These are phyloP conservation scores for Molorchus minor DNA, from an alignment of 2,888 invertebrate genomes.

Conservation along the genomic window DNA sequence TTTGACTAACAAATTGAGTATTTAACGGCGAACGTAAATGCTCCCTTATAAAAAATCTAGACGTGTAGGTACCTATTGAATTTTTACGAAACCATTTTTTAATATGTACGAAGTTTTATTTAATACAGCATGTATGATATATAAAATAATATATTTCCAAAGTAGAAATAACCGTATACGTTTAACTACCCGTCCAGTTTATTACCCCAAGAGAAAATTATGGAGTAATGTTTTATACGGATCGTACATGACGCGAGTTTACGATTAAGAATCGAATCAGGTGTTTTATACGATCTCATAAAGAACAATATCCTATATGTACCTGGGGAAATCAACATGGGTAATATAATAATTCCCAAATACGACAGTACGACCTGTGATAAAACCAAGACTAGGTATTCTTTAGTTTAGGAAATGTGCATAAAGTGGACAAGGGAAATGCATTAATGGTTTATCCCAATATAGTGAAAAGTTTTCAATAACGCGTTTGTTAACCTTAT, in stretches of 20 bases:
- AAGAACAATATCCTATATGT: constrained; percentile 5
- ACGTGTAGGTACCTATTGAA: too few relatives aligned
- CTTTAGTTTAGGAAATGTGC: not conserved
- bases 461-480: not conserved
- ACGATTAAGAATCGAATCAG: constrained; percentile 32
- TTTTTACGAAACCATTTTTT: too few relatives aligned
- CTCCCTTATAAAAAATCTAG: too few relatives aligned
- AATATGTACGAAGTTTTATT: too few relatives aligned
- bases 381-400: constrained; percentile 26
- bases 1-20: too few relatives aligned
- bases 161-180: not conserved
- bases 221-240: constrained; percentile 14
- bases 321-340: constrained; percentile 16
- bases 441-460: not conserved
- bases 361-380: constrained; percentile 27
- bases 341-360: constrained; percentile 4
- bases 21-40: too few relatives aligned
- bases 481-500: not conserved
- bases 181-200: constrained; percentile 13
- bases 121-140: too few relatives aligned
- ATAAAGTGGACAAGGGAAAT: not conserved
- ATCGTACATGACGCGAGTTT: constrained; percentile 20
- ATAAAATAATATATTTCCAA: too few relatives aligned
- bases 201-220: constrained; percentile 3
- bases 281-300: constrained; percentile 19